phyloP scores from a whole-genome alignment of 2,113 vertebrate species.

The Tretioscincus oriximinensis region DNA sequence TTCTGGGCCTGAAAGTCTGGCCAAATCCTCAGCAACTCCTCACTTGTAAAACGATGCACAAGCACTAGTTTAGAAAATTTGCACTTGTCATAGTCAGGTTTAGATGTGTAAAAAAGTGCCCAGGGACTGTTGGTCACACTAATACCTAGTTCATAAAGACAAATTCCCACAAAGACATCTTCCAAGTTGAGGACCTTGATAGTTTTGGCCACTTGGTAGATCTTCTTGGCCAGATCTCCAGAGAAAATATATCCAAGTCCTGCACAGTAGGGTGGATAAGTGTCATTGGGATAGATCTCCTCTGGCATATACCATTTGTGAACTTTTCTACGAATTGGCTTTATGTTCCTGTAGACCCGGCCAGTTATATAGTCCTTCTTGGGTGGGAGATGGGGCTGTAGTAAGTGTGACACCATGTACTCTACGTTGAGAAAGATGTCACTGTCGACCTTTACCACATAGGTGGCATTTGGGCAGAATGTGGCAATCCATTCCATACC shows the following conservation, averaged over 20 bases:
- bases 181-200: constrained; percentile 74
- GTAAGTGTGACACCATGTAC: constrained; percentile 41
- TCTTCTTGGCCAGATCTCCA: constrained; percentile 47
- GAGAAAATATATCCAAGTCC: constrained; percentile 77
- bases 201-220: constrained; percentile 56
- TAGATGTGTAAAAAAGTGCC: constrained; percentile 64
- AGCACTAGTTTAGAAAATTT: constrained; percentile 55
- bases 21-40: constrained; percentile 62
- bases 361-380: constrained; percentile 54
- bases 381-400: constrained; percentile 38
- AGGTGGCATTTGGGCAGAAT: constrained; percentile 68
- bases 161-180: constrained; percentile 79
- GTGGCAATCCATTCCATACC: constrained; percentile 79
- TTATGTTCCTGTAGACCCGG: fast-evolving
- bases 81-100: constrained; percentile 70
- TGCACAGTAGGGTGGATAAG: constrained; percentile 67
- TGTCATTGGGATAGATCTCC: constrained; percentile 6
- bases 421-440: constrained; percentile 79
- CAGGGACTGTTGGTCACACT: constrained; percentile 45
- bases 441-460: constrained; percentile 77
- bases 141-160: constrained; percentile 66
- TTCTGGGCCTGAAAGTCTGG: constrained; percentile 58
- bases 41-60: constrained; percentile 62
- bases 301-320: constrained; percentile 73
- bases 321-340: not conserved